Evolutionary conservation across 37 sponge, comb jelly and placozoan species (phyloP), one percentile per base, ranked within the genome.

Genomic region (Halichondria panicea): DNA sequence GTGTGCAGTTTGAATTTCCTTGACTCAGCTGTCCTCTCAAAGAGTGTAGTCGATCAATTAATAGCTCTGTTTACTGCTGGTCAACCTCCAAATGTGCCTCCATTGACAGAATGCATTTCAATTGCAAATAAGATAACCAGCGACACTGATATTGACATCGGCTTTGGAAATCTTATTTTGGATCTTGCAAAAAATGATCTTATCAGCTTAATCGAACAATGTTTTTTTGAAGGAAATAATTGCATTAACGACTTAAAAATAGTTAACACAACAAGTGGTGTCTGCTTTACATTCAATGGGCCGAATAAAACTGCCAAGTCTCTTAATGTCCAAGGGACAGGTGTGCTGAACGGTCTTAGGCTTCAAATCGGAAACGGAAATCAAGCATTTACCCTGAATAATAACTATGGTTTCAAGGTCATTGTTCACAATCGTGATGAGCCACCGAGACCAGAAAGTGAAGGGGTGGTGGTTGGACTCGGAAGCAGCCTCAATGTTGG

Each of bases 221-320:
- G 71, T 70, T 4, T 15, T 1, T 70, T 34, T 70, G 54, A 32
- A 28, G 71, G 71, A 28, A 19, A 70, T 32, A 48, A 50, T 34
- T 70, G 71, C 19, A 70, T 1, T 46, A 52, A 70, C 27, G 44
- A 67, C 27, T 67, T 67, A 42, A 3, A 3, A 11, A 42, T 44
- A 11, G 28, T 67, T 21, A 67, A 25, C 54, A 70, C 79, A 4
- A 42, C 36, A 9, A 21, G 38, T 22, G 79, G 79, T 22, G 35
- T 50, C 12, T 78, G 79, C 24, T 66, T 36, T 58, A 78, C 79
- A 8, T 78, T 78, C 34, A 78, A 78, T 54, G 58, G 79, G 24
- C 63, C 62, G 18, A 15, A 48, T 48, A 22, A 21, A 54, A 4
- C 39, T 33, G 2, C 4, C 1, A 4, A 19, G 36, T 11, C 22